These are phyloP conservation scores for Hepsetus odoe DNA, from an alignment of 2,113 vertebrate species.

Conservation along the genomic window DNA sequence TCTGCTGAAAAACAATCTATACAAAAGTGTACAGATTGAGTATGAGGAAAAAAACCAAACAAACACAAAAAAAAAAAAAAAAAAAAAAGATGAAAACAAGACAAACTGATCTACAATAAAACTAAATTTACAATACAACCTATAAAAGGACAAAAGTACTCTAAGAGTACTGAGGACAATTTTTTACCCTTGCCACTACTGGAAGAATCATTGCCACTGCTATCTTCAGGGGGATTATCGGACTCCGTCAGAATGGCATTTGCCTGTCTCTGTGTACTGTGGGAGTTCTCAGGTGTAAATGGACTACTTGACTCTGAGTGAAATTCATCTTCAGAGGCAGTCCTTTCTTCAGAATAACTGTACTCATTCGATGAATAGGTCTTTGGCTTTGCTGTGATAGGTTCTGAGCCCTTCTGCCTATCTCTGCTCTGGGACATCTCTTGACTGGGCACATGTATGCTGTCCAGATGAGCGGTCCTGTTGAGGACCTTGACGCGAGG, in stretches of 20 bases:
- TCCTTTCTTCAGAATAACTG: slow-evolving; percentile 13
- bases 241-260: slow-evolving; percentile 27
- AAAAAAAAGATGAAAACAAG: not conserved
- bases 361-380: slow-evolving; percentile 2
- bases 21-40: no score
- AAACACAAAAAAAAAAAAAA: not conserved
- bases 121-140: no score
- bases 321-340: not conserved
- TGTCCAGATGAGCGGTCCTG: slow-evolving; percentile 62
- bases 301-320: not conserved
- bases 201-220: slow-evolving; percentile 37
- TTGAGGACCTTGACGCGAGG: slow-evolving; percentile 71
- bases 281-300: slow-evolving; percentile 19
- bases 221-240: slow-evolving; percentile 32
- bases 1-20: no score
- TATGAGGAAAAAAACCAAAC: no score
- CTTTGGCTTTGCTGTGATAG: slow-evolving; percentile 23
- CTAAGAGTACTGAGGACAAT: not conserved
- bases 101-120: not conserved
- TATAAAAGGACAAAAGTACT: no score
- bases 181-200: slow-evolving; percentile 55
- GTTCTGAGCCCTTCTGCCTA: slow-evolving; percentile 20
- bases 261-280: slow-evolving; percentile 24
- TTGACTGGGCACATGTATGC: slow-evolving; percentile 58
- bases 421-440: slow-evolving; percentile 1